Conservation (phyloP, 2,888 invertebrate genomes). For the Dryadula phaetusa region DNA sequence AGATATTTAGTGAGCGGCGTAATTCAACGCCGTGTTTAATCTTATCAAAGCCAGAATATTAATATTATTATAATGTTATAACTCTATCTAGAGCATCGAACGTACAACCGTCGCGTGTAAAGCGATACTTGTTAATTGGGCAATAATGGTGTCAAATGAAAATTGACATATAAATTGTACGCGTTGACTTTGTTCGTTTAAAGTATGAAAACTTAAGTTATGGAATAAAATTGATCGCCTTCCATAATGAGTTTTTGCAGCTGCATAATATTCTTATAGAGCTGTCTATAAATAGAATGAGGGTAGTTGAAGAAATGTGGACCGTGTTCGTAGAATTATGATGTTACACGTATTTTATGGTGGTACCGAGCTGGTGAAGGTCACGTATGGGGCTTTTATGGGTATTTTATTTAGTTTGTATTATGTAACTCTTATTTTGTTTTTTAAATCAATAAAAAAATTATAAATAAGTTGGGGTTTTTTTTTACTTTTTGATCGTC, state of each 20-base stretch:
- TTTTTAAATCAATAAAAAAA: too few species aligned
- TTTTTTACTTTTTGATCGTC: too few species aligned
- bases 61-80: too few species aligned
- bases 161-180: slow-evolving; percentile 14
- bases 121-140: neutral
- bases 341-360: neutral
- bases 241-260: slow-evolving; percentile 28
- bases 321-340: neutral
- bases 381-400: too few species aligned
- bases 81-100: neutral
- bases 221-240: slow-evolving; percentile 23
- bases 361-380: neutral
- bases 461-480: too few species aligned
- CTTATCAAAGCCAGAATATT: neutral
- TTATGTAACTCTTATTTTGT: too few species aligned
- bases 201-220: slow-evolving; percentile 2
- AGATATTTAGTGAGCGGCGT: too few species aligned
- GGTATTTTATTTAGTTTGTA: too few species aligned
- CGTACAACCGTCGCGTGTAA: neutral
- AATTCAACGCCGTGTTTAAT: neutral
- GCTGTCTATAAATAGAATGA: slow-evolving; percentile 15
- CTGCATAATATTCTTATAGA: slow-evolving; percentile 26
- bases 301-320: neutral
- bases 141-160: neutral
- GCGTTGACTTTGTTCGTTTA: slow-evolving; percentile 6